phyloP scores from a whole-genome alignment of 1,140 invertebrate species.

The Bombus pascuorum region DNA sequence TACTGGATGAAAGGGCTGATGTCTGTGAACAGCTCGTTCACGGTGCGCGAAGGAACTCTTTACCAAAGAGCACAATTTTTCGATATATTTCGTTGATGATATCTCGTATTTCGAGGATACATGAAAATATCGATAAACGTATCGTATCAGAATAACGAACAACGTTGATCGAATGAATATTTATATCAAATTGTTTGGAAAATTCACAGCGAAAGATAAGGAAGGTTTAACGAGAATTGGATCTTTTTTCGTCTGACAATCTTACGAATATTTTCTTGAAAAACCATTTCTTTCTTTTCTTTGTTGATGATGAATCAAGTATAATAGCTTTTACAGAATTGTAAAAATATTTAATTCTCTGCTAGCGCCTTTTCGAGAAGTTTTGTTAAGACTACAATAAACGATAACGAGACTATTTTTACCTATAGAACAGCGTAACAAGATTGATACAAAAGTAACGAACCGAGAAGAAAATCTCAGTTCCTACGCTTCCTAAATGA shows the following conservation, averaged over 20 bases:
- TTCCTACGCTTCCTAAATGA: background rate
- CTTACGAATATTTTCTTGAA: no score
- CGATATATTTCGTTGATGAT: background rate
- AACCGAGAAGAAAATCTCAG: no score
- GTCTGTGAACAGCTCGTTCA: background rate
- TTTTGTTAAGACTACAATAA: no score
- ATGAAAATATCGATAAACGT: background rate
- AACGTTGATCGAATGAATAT: no score
- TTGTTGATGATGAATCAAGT: background rate
- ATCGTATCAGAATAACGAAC: no score
- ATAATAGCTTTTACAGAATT: background rate
- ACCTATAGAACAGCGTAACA: no score
- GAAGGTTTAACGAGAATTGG: no score
- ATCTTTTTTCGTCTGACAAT: background rate
- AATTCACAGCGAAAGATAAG: background rate
- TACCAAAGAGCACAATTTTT: background rate
- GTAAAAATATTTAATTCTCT: background rate
- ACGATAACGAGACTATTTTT: no score
- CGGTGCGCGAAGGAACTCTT: background rate
- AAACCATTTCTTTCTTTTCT: background rate
- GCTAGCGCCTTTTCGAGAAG: no score
- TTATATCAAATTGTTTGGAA: background rate
- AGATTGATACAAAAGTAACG: no score
- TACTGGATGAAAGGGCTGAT: background rate
- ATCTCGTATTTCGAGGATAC: background rate